Evolutionary conservation across 2,888 invertebrate species (phyloP), one percentile per base, ranked within the genome.

Genomic region (Tetrapedia diversipes): DNA sequence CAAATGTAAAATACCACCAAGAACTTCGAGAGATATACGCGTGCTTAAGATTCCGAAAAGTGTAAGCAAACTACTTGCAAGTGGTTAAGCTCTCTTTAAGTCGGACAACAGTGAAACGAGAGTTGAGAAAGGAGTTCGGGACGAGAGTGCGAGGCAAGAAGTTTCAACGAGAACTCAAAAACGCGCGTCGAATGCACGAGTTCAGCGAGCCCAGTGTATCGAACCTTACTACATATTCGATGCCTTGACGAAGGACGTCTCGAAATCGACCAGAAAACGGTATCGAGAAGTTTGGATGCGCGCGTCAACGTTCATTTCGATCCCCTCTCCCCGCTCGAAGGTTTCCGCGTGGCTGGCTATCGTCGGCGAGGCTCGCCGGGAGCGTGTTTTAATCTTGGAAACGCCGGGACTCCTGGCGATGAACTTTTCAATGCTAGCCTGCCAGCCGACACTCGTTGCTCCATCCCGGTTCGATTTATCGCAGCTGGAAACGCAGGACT

Each of bases 41-140:
- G n/a, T n/a, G n/a, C n/a, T n/a, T n/a, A n/a, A n/a, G n/a, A n/a
- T n/a, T n/a, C 22, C 27, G 39, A 27, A 57, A 57, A 7, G 57
- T 39, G 14, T 39, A 27, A 11, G 57, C 27, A 57, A 39, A 27
- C 57, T n/a, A 41, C 57, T 57, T 41, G 29, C 39, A 57, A 27
- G 39, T n/a, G 57, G 57, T 39, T 57, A 57, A 41, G 57, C 39
- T 24, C 39, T 57, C 57, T 57, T 39, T n/a, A 24, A 19, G 39
- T n/a, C 57, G 39, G 57, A 57, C 57, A 57, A 24, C n/a, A 39
- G 57, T 57, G 39, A 24, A 41, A 57, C 19, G 39, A 57, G 39
- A 57, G 57, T 39, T 27, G 57, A 57, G 57, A 39, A 57, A 57
- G n/a, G 39, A 57, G 39, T 57, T 57, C 39, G 39, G 11, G 39